Conservation (phyloP, 2,113 vertebrate species). For the Nothoprocta perdicaria region DNA sequence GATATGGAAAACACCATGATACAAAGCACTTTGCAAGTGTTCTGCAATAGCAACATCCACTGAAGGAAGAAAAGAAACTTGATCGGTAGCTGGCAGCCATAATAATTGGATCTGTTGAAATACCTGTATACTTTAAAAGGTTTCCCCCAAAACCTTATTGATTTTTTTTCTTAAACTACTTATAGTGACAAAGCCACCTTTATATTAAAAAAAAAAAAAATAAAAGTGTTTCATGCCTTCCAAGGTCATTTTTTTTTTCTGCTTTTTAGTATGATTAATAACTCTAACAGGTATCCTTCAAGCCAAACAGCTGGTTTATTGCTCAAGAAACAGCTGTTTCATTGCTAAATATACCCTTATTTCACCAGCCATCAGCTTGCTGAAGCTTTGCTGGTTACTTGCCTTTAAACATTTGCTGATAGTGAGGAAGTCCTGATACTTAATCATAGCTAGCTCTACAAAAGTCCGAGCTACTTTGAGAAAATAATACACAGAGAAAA, state of each 20-base stretch:
- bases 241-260: background rate
- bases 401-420: conserved; percentile 69
- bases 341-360: conserved; percentile 59
- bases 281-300: conserved; percentile 63
- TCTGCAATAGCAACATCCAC: background rate
- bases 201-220: background rate
- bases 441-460: conserved; percentile 59
- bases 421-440: conserved; percentile 69
- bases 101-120: background rate
- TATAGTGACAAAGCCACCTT: background rate
- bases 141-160: background rate
- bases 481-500: conserved; percentile 58
- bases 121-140: background rate
- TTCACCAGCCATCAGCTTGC: conserved; percentile 55
- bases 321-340: conserved; percentile 75
- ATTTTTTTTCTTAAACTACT: background rate
- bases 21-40: background rate
- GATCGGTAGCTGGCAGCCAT: background rate
- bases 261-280: conserved; percentile 70
- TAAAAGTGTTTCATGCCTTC: conserved; percentile 49
- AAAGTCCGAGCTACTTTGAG: conserved; percentile 49
- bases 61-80: background rate
- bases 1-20: background rate
- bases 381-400: conserved; percentile 61
- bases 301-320: conserved; percentile 72